Evolutionary conservation across 2,113 vertebrate genomes (phyloP), one percentile per base, ranked within the genome.

Genomic region (Bufo gargarizans): DNA sequence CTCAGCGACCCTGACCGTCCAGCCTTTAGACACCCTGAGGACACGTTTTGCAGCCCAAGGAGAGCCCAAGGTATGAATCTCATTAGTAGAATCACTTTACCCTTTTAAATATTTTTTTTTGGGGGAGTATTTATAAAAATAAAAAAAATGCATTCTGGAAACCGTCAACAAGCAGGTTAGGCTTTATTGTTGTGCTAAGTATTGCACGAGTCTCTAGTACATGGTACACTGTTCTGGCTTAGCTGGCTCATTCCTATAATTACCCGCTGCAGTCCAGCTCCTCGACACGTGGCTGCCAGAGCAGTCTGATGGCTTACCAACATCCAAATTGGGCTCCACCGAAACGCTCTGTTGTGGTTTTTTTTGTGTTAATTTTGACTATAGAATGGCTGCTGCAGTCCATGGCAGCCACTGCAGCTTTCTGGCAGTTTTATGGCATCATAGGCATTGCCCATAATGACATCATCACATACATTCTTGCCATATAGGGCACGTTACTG

Each of bases 41-140:
- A 99, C 98, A 13, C 97, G 98, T 90, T 96, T 99, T 3, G 98
- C 98, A 67, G 97, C 98, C 71, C 98, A 99, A 93, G 98, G 98
- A 0, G 97, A 99, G 92, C 98, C 98, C 43, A 98, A 96, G 96
- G 98, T 99, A 90, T 49, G 19, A 59, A 58, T 16, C 11, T 69
- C 3, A 7, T 7, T n/a, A 1, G 4, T 61, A 33, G 33, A 33
- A 33, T 33, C 33, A 33, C 33, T 33, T 33, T 33, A 33, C 33
- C 33, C 33, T 33, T 33, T 33, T 33, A n/a, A n/a, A 0, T 33
- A 33, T 33, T 33, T 33, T 33, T 33, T 1, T 33, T n/a, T n/a
- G n/a, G n/a, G 33, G 33, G 33, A 33, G 33, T 33, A 33, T 33
- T 33, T 33, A 1, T 33, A 33, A n/a, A n/a, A n/a, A n/a, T n/a